Evolutionary conservation across 2,888 invertebrate genomes (phyloP).

Genomic region (Plagodis dolabraria): DNA sequence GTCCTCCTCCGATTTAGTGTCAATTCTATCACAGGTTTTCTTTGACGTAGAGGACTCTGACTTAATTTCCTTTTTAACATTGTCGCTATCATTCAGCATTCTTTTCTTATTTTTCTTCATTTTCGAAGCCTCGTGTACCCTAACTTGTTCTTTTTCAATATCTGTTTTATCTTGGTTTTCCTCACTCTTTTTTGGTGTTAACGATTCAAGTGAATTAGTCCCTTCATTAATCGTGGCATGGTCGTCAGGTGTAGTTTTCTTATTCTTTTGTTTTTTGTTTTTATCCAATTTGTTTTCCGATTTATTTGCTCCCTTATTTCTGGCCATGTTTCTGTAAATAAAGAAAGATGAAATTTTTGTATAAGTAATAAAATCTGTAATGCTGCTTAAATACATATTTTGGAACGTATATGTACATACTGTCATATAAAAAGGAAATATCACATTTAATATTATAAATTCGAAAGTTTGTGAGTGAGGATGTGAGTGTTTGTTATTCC

Average conservation of each 20-base stretch:
- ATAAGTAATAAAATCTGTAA: no score
- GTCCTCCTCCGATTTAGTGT: constrained; percentile 2
- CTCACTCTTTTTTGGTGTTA: no score
- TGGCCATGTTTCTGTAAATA: constrained; percentile 21
- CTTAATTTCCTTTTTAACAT: not conserved
- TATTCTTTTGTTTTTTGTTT: constrained; percentile 2
- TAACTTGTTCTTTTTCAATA: not conserved
- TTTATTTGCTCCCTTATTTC: constrained; percentile 1
- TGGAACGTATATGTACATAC: no score
- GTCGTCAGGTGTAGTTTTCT: not conserved
- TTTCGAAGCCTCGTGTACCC: not conserved
- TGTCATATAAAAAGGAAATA: no score
- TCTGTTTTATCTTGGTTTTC: not conserved
- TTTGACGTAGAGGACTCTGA: not conserved
- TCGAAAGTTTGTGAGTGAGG: no score
- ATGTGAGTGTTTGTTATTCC: no score
- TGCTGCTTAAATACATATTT: no score
- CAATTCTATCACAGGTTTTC: not conserved
- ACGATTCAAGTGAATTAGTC: no score
- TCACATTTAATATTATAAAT: no score
- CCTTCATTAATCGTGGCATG: not conserved
- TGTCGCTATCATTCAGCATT: not conserved
- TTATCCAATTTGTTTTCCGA: constrained; percentile 6
- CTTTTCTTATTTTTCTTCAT: not conserved
- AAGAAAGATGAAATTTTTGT: not conserved